Conservation (phyloP, 2,888 invertebrate species). For the Anorthoa munda region DNA sequence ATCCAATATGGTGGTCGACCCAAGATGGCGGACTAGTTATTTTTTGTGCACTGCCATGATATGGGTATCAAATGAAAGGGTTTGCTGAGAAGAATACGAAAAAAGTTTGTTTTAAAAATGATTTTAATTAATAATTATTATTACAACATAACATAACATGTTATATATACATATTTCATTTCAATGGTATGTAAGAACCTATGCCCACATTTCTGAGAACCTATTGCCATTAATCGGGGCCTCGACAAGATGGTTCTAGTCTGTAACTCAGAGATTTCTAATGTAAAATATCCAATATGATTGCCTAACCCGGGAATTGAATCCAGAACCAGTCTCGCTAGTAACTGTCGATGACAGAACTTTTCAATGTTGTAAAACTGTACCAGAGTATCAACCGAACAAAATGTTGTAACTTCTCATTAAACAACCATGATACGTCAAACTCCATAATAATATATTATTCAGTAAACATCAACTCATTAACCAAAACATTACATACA, state of each 20-base stretch:
- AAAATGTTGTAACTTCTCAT: background rate
- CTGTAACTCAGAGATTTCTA: background rate
- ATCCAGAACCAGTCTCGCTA: background rate
- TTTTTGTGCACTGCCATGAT: too few relatives aligned
- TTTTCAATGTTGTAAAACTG: background rate
- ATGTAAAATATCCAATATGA: background rate
- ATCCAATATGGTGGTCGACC: too few relatives aligned
- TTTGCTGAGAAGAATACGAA: too few relatives aligned
- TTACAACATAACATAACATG: background rate
- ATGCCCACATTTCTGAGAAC: background rate
- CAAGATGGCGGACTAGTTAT: too few relatives aligned
- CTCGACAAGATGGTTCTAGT: fast-evolving
- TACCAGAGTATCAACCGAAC: background rate
- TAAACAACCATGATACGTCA: background rate
- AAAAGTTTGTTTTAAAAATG: too few relatives aligned
- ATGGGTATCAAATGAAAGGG: too few relatives aligned
- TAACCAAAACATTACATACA: constrained; percentile 16
- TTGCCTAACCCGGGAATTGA: too few relatives aligned
- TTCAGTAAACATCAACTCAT: constrained; percentile 5
- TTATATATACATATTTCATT: background rate
- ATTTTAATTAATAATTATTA: too few relatives aligned
- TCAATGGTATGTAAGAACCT: background rate
- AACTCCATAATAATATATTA: background rate
- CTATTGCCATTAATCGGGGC: background rate
- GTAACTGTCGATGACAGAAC: background rate